These are phyloP conservation scores for Drosophila leontia DNA, from an alignment of 1,140 invertebrate genomes.

Conservation along the genomic window DNA sequence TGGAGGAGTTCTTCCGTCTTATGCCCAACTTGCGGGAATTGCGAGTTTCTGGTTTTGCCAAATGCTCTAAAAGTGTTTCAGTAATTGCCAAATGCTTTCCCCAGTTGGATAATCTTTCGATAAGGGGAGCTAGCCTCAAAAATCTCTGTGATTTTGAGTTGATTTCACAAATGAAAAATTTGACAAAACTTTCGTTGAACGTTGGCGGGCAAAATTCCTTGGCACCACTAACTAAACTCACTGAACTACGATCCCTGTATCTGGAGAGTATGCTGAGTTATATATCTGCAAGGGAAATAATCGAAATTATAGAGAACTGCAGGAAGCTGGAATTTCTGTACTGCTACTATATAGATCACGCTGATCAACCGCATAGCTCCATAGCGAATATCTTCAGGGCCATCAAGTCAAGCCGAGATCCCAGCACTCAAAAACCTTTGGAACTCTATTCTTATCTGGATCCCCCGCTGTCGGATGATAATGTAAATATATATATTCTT, in stretches of 20 bases:
- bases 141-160: slow-evolving; percentile 6
- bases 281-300: slow-evolving; percentile 17
- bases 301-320: slow-evolving; percentile 20
- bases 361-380: slow-evolving; percentile 5
- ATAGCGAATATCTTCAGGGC: slow-evolving; percentile 18
- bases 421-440: slow-evolving; percentile 22
- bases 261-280: slow-evolving; percentile 21
- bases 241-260: slow-evolving; percentile 12
- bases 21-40: slow-evolving; percentile 16
- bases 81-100: slow-evolving; percentile 23
- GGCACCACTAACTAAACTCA: slow-evolving; percentile 10
- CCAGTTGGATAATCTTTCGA: slow-evolving; percentile 12
- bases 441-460: slow-evolving; percentile 11
- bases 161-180: slow-evolving; percentile 6
- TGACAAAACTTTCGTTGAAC: slow-evolving; percentile 10
- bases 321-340: slow-evolving; percentile 17
- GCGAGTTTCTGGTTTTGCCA: slow-evolving; percentile 18
- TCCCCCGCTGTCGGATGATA: slow-evolving; percentile 8
- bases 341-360: slow-evolving; percentile 27
- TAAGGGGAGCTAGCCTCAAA: slow-evolving; percentile 1
- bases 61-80: slow-evolving; percentile 5
- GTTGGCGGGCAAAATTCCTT: slow-evolving; percentile 1
- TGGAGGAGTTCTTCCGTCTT: slow-evolving; percentile 21
- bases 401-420: slow-evolving; percentile 28
- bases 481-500: background rate